Base-by-base conservation (phyloP, 2,797 vertebrate genomes). In the Sebastes trivittatus region DNA sequence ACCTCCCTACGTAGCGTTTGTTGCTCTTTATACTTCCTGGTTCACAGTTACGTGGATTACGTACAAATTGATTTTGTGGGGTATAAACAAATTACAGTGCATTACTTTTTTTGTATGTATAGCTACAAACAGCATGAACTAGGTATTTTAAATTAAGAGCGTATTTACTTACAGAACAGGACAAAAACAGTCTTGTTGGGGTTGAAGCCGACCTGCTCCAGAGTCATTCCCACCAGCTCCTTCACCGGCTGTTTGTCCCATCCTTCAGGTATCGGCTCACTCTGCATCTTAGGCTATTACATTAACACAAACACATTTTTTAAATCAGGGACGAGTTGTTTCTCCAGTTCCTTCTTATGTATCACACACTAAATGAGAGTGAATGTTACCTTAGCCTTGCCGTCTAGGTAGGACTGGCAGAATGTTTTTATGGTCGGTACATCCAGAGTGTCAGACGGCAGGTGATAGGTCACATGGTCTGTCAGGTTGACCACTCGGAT, bases 241-340 rank as follows among this genome's bases (percentile, higher is more conserved):
- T 98, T 99, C 72, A 99, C 97, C 0, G 93, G 96, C 23, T 80
- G 81, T 73, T 95, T 81, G 79, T 99, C 96, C 98, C 98, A 99
- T 61, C 95, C 95, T 6, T 95, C 93, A 27, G 97, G 95, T 66
- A 97, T 85, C 18, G 96, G 94, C 90, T 99, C 97, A 23, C 97
- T 99, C 83, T 95, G 94, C 87, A 95, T 89, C 80, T 95, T 95
- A 6, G 95, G 94, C 96, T 97, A 81, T 75, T 3, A 61, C 29
- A 67, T 62, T 42, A 13, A 86, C 38, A 85, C 70, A 85, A 49
- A 77, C 56, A 78, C 29, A 56, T 82, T 4, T 30, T 54, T 75
- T 4, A 49, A 2, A 20, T 60, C 1, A 58, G 29, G 5, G 2
- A 25, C 6, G 5, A 11, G 18, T 10, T 32, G 18, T 10, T 32